Evolutionary conservation across 2,888 invertebrate genomes (phyloP).

Genomic region (Lasioglossum oenotherae): DNA sequence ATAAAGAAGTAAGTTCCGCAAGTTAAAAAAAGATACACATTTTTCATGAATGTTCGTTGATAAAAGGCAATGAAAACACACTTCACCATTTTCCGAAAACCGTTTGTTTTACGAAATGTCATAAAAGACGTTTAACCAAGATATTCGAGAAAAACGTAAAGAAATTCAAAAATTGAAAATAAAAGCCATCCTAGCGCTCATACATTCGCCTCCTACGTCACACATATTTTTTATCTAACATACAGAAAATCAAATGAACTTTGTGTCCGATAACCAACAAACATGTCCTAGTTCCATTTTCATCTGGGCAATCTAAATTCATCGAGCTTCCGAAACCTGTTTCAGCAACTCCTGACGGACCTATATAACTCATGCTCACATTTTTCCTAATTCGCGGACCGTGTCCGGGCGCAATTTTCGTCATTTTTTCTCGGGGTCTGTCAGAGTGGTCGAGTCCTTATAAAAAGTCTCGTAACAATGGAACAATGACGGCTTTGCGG

Average conservation of each 20-base stretch:
- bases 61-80: too few relatives aligned
- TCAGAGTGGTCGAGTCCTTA: not conserved
- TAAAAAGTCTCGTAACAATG: not conserved
- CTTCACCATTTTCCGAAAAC: too few relatives aligned
- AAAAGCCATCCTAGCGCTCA: too few relatives aligned
- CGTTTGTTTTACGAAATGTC: too few relatives aligned
- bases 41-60: too few relatives aligned
- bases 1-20: too few relatives aligned
- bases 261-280: not conserved
- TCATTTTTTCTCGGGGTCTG: not conserved
- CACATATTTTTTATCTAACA: not conserved
- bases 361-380: not conserved
- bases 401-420: not conserved
- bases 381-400: not conserved
- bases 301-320: not conserved
- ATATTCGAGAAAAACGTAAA: too few relatives aligned
- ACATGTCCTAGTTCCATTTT: not conserved
- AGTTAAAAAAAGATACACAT: too few relatives aligned
- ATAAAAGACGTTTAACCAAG: too few relatives aligned
- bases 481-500: slow-evolving; percentile 54
- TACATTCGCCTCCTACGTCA: not conserved
- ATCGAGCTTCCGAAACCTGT: not conserved
- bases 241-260: not conserved
- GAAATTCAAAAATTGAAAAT: too few relatives aligned
- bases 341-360: not conserved